Evolutionary conservation across 2,888 invertebrate species (phyloP).

Genomic region (Odontocolon sp.): DNA sequence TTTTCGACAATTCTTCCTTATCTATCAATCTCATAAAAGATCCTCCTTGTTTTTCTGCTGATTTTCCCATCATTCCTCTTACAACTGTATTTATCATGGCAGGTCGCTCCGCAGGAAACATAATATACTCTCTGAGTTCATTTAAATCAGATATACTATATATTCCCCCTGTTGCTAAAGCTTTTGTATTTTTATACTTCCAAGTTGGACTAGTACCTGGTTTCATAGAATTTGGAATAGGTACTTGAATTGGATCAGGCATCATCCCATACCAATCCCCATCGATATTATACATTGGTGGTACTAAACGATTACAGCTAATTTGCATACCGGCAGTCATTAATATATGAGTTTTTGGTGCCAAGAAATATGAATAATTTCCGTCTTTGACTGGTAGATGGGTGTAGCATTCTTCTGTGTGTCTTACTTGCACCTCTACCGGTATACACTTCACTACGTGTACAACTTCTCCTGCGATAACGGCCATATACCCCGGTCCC

Average conservation of each 20-base stretch:
- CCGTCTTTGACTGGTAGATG: too few species aligned
- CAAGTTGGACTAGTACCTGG: slow-evolving; percentile 21
- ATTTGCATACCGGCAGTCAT: slow-evolving; percentile 29
- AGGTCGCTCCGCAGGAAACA: too few species aligned
- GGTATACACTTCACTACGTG: not conserved
- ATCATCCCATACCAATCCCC: slow-evolving; percentile 31
- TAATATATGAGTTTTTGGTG: slow-evolving; percentile 27
- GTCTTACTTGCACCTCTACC: not conserved
- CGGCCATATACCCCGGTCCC: slow-evolving; percentile 22
- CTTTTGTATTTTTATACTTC: too few species aligned
- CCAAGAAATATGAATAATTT: not conserved
- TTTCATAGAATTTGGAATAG: slow-evolving; percentile 12
- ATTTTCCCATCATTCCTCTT: not conserved
- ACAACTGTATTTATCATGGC: slow-evolving; percentile 19
- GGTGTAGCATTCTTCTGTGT: too few species aligned
- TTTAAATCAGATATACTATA: slow-evolving; percentile 12
- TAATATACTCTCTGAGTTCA: slow-evolving; percentile 31
- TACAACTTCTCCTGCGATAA: slow-evolving; percentile 23
- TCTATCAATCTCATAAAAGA: not conserved
- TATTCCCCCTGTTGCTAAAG: too few species aligned
- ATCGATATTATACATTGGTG: slow-evolving; percentile 26
- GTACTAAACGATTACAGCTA: slow-evolving; percentile 23
- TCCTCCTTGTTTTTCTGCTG: not conserved
- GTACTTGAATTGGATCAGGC: slow-evolving; percentile 13
- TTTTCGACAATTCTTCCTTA: not conserved